phyloP scores from a whole-genome alignment of 2,888 invertebrate species.

The Drosophila mercatorum region DNA sequence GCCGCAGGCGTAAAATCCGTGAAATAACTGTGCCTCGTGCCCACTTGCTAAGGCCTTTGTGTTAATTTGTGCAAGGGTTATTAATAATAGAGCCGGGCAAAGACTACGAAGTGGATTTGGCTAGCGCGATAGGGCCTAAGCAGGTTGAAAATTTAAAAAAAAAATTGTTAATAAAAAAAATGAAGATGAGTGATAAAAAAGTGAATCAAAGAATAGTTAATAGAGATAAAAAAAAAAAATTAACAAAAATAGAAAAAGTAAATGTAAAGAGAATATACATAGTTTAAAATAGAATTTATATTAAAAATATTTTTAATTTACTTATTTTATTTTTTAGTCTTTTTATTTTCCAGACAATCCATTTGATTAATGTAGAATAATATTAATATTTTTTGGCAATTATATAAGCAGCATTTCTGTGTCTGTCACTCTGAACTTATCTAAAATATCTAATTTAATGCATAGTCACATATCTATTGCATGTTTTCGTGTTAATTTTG shows the following conservation, averaged over 20 bases:
- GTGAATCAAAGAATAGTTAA: background rate
- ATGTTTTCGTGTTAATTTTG: conserved; percentile 1
- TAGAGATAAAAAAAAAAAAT: background rate
- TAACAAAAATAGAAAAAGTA: background rate
- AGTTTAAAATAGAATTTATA: too few species aligned
- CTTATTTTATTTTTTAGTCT: too few species aligned
- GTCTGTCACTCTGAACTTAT: background rate
- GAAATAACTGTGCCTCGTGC: conserved; percentile 42
- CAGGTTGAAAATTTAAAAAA: background rate
- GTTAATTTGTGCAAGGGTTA: conserved; percentile 59
- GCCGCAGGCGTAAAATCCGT: conserved; percentile 21
- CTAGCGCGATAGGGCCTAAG: background rate
- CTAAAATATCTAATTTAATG: background rate
- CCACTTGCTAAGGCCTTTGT: conserved; percentile 48
- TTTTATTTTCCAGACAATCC: too few species aligned
- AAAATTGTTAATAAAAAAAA: background rate
- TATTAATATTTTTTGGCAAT: background rate
- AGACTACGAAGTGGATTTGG: background rate
- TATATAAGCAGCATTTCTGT: background rate
- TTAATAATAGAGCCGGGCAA: conserved; percentile 26
- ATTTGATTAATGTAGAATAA: too few species aligned
- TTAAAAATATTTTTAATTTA: too few species aligned
- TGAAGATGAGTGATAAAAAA: too few species aligned
- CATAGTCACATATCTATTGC: background rate
- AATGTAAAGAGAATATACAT: too few species aligned